Base-by-base conservation (phyloP, 2,113 vertebrate genomes). In the Geococcyx californianus region DNA sequence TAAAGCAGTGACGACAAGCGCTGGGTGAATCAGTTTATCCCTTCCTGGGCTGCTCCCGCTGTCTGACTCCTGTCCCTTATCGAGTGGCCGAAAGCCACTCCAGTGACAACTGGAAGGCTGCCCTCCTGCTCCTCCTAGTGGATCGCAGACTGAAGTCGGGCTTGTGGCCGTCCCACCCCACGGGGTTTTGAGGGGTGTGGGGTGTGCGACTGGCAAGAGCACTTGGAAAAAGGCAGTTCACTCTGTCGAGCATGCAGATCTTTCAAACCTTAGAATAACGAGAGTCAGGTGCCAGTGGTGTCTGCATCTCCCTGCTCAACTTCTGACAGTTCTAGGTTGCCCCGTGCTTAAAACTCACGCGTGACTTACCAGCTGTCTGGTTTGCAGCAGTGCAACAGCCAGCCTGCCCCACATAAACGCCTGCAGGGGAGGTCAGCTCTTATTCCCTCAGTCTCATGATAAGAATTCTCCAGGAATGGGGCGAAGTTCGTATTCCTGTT, bases 91-190 rank as follows among this genome's bases (percentile, higher is more conserved):
- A 81, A 49, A 87, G 47, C 72, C 23, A 10, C 66, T 64, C 19
- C n/a, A 45, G 80, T 29, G 52, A 44, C 45, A 42, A 13, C 76
- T n/a, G n/a, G n/a, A n/a, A 28, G 0, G 1, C 79, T 97, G 91
- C 81, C 87, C 92, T 91, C 63, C 84, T 87, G 88, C 96, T 95
- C 96, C 93, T 91, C 87, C 93, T 97, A 55, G 91, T 80, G 95
- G 90, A 62, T 56, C 9, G 0, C 51, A 60, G 21, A 3, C 64
- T 66, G 54, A 34, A 52, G 28, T 16, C 5, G 3, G 72, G 45
- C 33, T 76, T 8, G 4, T 49, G 49, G 38, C 45, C 42, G 3
- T 26, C 33, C 77, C 38, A 51, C 11, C 15, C 24, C 76, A 3
- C 79, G 3, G 47, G 26, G 20, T 34, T 52, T 34, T 16, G 28